These are phyloP conservation scores for Tipula confusa DNA, from an alignment of 2,888 invertebrate species.

Conservation along the genomic window DNA sequence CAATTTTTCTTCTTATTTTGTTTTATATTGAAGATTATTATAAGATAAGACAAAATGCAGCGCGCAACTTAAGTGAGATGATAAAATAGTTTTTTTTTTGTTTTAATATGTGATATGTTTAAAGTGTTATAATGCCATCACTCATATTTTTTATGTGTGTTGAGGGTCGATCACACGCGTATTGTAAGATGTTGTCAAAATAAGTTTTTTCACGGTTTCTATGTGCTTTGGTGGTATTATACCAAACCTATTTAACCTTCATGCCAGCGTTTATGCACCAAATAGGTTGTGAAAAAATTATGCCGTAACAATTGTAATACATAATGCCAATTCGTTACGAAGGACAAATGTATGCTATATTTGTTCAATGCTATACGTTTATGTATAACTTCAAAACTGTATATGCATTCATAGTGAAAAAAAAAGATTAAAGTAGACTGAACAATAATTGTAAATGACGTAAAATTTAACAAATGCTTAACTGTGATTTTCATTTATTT, in stretches of 20 bases:
- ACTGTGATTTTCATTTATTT: no score
- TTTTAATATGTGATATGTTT: background rate
- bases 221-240: background rate
- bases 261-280: background rate
- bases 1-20: background rate
- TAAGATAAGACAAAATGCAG: background rate
- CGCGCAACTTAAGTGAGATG: slow-evolving; percentile 9
- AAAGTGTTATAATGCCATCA: background rate
- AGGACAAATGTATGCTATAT: background rate
- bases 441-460: no score
- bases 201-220: background rate
- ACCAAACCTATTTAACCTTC: background rate
- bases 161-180: no score
- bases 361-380: background rate
- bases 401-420: no score
- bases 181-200: no score
- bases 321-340: slow-evolving; percentile 3
- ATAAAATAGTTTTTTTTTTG: background rate
- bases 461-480: no score
- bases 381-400: no score
- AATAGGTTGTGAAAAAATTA: background rate
- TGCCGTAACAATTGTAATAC: background rate
- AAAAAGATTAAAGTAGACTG: no score
- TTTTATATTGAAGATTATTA: background rate
- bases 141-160: background rate